Conservation (phyloP, 1,140 invertebrate species). For the Apis dorsata region DNA sequence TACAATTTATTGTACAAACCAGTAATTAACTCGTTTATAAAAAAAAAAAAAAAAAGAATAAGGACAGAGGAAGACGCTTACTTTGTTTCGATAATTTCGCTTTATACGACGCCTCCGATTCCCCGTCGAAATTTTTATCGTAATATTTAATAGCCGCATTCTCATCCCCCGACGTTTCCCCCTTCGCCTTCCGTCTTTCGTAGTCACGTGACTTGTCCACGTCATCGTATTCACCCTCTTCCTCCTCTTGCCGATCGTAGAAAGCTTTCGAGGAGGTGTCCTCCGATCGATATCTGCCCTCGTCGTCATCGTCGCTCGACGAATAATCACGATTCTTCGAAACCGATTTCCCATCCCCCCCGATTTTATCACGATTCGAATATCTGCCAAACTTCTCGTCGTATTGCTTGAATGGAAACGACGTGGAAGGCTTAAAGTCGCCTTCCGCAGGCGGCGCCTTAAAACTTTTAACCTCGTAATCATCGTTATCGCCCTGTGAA, state of each 20-base stretch:
- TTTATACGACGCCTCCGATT: conserved; percentile 69
- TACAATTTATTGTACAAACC: conserved; percentile 5
- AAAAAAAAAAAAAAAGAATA: too few species aligned
- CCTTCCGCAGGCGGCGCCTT: conserved; percentile 49
- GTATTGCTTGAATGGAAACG: conserved; percentile 69
- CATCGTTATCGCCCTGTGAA: conserved; percentile 51
- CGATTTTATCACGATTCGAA: conserved; percentile 18
- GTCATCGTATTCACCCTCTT: conserved; percentile 64
- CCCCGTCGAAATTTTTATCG: conserved; percentile 64
- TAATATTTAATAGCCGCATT: conserved; percentile 41
- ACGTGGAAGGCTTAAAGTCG: conserved; percentile 64
- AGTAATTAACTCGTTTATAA: too few species aligned
- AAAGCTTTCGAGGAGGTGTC: conserved; percentile 34
- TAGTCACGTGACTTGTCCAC: conserved; percentile 39
- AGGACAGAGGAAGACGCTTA: conserved; percentile 41
- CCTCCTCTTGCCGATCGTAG: conserved; percentile 52
- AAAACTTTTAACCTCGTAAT: conserved; percentile 56
- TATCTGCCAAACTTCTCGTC: conserved; percentile 71
- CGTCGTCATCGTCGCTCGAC: conserved; percentile 43
- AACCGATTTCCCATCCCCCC: conserved; percentile 29
- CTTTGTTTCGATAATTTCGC: conserved; percentile 63
- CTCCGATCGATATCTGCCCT: conserved; percentile 31
- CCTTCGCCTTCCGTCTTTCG: conserved; percentile 49
- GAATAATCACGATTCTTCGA: conserved; percentile 37
- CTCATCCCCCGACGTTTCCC: conserved; percentile 31